phyloP scores from a whole-genome alignment of 2,113 vertebrate species.

The Chaetodon trifascialis region DNA sequence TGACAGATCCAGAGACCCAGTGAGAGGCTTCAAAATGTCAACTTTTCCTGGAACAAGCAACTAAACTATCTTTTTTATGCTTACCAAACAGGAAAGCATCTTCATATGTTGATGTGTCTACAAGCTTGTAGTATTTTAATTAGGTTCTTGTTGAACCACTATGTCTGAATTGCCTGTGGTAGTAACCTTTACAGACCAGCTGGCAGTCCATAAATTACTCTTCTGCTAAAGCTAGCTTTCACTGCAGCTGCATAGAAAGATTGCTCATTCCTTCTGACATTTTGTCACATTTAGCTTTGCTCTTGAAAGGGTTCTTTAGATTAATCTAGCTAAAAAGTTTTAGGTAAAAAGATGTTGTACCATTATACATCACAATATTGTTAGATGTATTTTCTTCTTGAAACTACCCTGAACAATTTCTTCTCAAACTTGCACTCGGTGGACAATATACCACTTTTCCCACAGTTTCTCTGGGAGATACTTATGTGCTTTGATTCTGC shows the following conservation, averaged over 20 bases:
- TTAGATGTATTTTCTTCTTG: conserved; percentile 3
- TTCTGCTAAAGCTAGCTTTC: conserved; percentile 37
- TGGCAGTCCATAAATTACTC: conserved; percentile 69
- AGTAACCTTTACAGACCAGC: conserved; percentile 76
- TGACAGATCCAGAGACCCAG: background rate
- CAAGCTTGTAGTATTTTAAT: conserved; percentile 59
- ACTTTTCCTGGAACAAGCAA: conserved; percentile 24
- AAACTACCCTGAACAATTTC: background rate
- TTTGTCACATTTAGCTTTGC: conserved; percentile 23
- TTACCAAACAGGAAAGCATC: conserved; percentile 26
- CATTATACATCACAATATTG: background rate
- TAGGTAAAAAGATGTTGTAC: background rate
- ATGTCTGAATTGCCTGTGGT: conserved; percentile 69
- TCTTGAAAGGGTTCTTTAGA: conserved; percentile 11
- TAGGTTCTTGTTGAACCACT: conserved; percentile 55
- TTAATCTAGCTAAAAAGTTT: background rate
- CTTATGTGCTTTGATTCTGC: background rate
- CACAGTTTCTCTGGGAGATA: background rate
- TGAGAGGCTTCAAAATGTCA: conserved; percentile 40
- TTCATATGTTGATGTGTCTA: conserved; percentile 41
- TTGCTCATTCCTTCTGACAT: conserved; percentile 35
- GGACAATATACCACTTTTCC: background rate
- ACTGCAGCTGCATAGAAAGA: conserved; percentile 38
- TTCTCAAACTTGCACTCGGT: background rate
- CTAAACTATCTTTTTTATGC: conserved; percentile 39